Evolutionary conservation across 2,113 vertebrate species (phyloP).

Genomic region (Hemibagrus wyckioides): DNA sequence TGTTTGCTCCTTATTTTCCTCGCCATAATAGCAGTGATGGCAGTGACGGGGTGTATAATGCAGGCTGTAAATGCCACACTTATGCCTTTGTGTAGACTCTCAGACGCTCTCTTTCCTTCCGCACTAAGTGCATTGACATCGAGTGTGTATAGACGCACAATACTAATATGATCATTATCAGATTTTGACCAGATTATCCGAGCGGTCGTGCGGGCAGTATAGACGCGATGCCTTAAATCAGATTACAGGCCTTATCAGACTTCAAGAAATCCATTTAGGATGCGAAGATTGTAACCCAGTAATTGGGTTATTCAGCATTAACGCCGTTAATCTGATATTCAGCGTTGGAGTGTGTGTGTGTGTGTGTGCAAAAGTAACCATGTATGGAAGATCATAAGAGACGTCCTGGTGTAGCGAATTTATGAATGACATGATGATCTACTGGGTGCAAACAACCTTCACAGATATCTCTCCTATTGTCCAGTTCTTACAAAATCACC

Average conservation of each 20-base stretch:
- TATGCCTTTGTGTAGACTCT: conserved; percentile 33
- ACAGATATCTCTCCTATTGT: not conserved
- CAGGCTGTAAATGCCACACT: conserved; percentile 37
- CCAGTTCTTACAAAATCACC: not conserved
- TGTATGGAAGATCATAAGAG: not conserved
- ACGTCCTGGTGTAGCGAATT: not conserved
- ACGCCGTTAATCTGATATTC: not conserved
- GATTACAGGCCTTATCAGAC: not conserved
- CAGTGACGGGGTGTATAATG: conserved; percentile 26
- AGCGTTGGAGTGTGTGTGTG: not conserved
- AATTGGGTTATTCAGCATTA: not conserved
- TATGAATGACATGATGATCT: not conserved
- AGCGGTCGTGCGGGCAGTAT: not conserved
- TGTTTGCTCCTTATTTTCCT: conserved; percentile 36
- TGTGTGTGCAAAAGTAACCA: not conserved
- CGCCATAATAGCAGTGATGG: conserved; percentile 38
- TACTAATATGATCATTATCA: conserved; percentile 11
- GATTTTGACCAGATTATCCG: not conserved
- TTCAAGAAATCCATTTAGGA: not conserved
- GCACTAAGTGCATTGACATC: conserved; percentile 3
- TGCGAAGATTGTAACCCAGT: not conserved
- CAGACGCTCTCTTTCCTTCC: not conserved
- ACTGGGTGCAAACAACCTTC: not conserved
- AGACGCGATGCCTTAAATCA: not conserved
- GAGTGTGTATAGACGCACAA: conserved; percentile 1